Conservation (phyloP, 1,140 invertebrate genomes). For the Ips typographus region DNA sequence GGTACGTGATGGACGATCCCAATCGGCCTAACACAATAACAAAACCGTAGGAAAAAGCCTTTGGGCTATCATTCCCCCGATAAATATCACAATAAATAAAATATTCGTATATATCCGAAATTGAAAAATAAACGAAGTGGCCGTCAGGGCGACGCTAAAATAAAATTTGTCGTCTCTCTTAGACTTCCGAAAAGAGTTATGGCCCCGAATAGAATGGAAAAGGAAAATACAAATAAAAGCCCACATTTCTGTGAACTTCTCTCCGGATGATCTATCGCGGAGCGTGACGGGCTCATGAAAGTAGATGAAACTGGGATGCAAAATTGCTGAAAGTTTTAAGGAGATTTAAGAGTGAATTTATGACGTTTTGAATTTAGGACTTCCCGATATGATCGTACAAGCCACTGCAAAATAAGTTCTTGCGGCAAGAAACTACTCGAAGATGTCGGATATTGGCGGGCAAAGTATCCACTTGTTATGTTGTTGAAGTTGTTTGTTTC, state of each 20-base stretch:
- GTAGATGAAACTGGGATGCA: constrained; percentile 23
- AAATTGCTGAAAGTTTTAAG: constrained; percentile 19
- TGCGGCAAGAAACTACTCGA: too few relatives aligned
- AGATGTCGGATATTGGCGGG: too few relatives aligned
- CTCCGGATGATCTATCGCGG: constrained; percentile 17
- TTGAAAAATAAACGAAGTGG: constrained; percentile 21
- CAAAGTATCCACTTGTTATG: too few relatives aligned
- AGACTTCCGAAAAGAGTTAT: constrained; percentile 20
- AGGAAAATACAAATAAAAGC: constrained; percentile 22
- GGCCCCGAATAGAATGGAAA: constrained; percentile 15
- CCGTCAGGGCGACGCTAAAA: constrained; percentile 12
- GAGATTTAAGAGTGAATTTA: constrained; percentile 21
- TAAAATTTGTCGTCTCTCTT: constrained; percentile 26
- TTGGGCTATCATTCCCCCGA: constrained; percentile 9
- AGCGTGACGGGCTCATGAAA: constrained; percentile 21
- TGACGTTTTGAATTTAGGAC: not conserved
- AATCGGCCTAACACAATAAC: constrained; percentile 9
- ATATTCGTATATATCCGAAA: constrained; percentile 18
- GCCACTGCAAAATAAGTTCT: too few relatives aligned
- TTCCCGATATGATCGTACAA: too few relatives aligned
- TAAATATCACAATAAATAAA: constrained; percentile 23
- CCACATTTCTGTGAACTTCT: constrained; percentile 22
- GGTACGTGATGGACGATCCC: not conserved
- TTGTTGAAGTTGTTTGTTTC: too few relatives aligned
- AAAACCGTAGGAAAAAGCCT: not conserved